Evolutionary conservation across 1,140 invertebrate genomes (phyloP), one percentile per base, ranked within the genome.

Genomic region (Sipha flava): DNA sequence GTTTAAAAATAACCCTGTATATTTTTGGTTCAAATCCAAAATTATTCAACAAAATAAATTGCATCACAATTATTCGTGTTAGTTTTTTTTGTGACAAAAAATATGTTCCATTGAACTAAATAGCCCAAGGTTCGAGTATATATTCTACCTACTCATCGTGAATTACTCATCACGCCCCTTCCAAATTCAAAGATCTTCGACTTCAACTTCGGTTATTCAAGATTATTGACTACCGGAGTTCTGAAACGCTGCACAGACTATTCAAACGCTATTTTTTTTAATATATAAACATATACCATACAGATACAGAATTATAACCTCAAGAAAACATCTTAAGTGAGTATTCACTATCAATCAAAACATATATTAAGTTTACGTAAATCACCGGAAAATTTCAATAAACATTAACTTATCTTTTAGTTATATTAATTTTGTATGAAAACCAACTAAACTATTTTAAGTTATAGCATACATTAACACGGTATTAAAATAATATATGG

Each of bases 31-130:
- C 34, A 57, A 12, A 29, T 77, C 73, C 73, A 77, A 77, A 57
- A 77, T 43, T 59, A 54, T 16, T 26, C n/a, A 43, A 77, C 14
- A 59, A 77, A 57, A 77, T 77, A 77, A 57, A 77, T 77, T 77
- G 57, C 73, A 23, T 57, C 31, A 57, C 26, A 26, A 77, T 59
- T 77, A 37, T 75, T 57, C 7, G 21, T 26, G 14, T 59, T 29
- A 31, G 31, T 40, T 49, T 52, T 18, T 57, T 75, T 54, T 47
- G 52, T 52, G 52, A 52, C 34, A 59, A 45, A 45, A 34, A 77
- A 57, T 23, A 54, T 77, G 73, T 59, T 29, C 34, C 52, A 29
- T 77, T 59, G 52, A 57, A 57, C 49, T 77, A 77, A 37, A 37
- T 40, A 59, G 34, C 23, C 34, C 73, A 77, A 77, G 52, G 73